Evolutionary conservation across 2,113 vertebrate genomes (phyloP).

Genomic region (Plestiodon gilberti): DNA sequence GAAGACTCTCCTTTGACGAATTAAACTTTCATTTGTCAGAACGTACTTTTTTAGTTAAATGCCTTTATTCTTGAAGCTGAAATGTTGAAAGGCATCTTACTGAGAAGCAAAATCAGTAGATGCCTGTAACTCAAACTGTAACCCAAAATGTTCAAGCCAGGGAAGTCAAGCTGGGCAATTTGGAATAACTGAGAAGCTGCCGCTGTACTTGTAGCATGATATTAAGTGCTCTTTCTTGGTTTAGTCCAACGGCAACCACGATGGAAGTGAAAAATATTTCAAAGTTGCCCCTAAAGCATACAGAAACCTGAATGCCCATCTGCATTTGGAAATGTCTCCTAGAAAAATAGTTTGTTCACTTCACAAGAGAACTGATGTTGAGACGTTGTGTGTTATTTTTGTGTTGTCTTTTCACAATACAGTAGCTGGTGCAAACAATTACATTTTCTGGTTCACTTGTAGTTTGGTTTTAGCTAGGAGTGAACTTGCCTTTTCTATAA

Average conservation of each 20-base stretch:
- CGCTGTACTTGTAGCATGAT: not conserved
- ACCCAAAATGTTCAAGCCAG: not conserved
- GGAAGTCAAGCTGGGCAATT: not conserved
- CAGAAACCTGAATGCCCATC: not conserved
- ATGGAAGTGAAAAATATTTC: not conserved
- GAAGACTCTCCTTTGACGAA: not conserved
- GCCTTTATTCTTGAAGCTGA: conserved; percentile 13
- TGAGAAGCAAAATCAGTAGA: not conserved
- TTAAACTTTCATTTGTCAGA: conserved; percentile 15
- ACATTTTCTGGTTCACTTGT: not conserved
- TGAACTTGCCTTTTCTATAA: not conserved
- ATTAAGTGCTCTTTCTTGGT: too few relatives aligned
- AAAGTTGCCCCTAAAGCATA: not conserved
- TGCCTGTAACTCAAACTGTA: not conserved
- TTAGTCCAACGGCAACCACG: not conserved
- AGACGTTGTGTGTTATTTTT: not conserved
- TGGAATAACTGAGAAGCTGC: not conserved
- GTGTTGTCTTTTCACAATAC: not conserved
- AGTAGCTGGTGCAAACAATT: not conserved
- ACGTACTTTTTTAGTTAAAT: not conserved
- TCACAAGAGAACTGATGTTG: not conserved
- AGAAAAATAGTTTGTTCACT: not conserved
- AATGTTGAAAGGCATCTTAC: conserved; percentile 14
- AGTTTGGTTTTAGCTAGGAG: not conserved
- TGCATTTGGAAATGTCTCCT: not conserved